Evolutionary conservation across 2,113 vertebrate species (phyloP), one percentile per base, ranked within the genome.

Genomic region (Silurus meridionalis): DNA sequence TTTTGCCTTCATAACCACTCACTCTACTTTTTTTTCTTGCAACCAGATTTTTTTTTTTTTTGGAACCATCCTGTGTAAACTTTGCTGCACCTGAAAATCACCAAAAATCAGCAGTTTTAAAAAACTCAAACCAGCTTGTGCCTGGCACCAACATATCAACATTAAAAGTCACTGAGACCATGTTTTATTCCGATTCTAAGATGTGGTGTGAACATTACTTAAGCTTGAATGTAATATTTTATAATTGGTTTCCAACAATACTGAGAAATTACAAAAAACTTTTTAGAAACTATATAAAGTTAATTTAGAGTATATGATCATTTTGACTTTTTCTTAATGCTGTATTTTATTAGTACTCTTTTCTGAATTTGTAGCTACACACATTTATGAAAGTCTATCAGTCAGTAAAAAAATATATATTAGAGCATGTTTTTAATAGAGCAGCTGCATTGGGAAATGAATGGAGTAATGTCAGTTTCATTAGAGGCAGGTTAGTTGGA

Each of bases 401-500:
- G 50, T 71, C 48, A 75, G 19, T 74, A n/a, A 87, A 85, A 71
- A n/a, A 15, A 48, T 21, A 75, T 61, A 74, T 83, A 80, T 48
- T 82, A 48, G 52, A 48, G 46, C 55, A 25, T 83, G 63, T 85
- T 58, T 83, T 82, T 58, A 66, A 85, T 78, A 77, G 85, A 81
- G 48, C 14, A 63, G 82, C 67, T 84, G 82, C 77, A 77, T 6
- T 23, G 50, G 72, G 77, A 78, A 37, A 28, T 72, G 58, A 58
- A 77, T 79, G 50, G 57, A 66, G 53, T 80, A 77, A 83, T 81
- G 80, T 77, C 13, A 48, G 53, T 74, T 88, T 78, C 63, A 77
- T 67, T 52, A 79, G 46, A 74, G 58, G 46, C 57, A 61, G 77
- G 50, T 37, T 37, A 37, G 37, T 37, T 85, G 52, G n/a, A 71